Evolutionary conservation across 2,888 invertebrate genomes (phyloP), one percentile per base, ranked within the genome.

Genomic region (Lobophora halterata): DNA sequence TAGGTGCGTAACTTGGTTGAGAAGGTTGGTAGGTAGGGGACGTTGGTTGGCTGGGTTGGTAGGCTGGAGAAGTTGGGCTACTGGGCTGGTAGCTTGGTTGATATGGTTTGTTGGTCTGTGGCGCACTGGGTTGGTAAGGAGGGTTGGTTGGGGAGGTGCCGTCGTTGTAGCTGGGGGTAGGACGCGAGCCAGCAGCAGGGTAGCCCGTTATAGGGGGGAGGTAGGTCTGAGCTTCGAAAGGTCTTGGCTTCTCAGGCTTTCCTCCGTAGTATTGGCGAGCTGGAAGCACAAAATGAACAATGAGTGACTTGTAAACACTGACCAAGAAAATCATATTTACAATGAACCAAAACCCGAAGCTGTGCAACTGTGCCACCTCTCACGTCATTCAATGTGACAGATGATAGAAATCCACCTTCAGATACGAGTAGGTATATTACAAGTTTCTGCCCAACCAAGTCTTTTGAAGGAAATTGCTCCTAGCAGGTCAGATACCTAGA

Each of bases 211-310:
- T 81, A n/a, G 79, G 77, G 14, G 83, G 86, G 2, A 83, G 64
- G 33, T 83, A 83, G 8, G 61, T 61, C 5, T 79, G 54, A 0
- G 69, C 67, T 25, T 91, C 90, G 66, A 93, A 93, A 0, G 93
- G 93, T 52, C 93, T 81, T n/a, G 93, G 93, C 63, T 88, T 91
- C 59, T 93, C 91, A 1, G 92, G 90, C 40, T 88, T 85, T 40
- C 89, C 89, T 45, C 91, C 91, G 73, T 70, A 92, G 89, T 90
- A 85, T 47, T 93, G 93, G 9, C 93, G 91, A 71, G 91, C 93
- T 93, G 87, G 49, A 81, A 82, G 34, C 41, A 24, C 18, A 35
- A 23, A 28, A 35, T 44, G 53, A 45, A 44, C 53, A 40, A 35
- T 30, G n/a, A 35, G 18, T 3, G 8, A 13, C 13, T 7, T 7